These are phyloP conservation scores for Psix sp. DNA, from an alignment of 1,140 invertebrate species.

Conservation along the genomic window DNA sequence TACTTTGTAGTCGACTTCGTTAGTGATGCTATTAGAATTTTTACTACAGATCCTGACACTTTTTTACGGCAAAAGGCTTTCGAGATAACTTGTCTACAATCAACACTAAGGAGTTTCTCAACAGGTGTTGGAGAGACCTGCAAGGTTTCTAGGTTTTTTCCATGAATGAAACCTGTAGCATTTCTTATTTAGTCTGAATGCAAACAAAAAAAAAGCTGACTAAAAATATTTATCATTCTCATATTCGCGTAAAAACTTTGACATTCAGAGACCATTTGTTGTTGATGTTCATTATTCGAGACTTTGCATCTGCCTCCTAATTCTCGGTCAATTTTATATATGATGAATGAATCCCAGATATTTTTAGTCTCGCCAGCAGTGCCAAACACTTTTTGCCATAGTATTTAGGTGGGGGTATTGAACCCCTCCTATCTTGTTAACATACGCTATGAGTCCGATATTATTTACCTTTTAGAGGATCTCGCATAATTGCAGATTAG, in stretches of 20 bases:
- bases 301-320: constrained; percentile 25
- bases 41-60: neutral
- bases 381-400: constrained; percentile 41
- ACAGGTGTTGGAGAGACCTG: constrained; percentile 41
- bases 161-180: constrained; percentile 59
- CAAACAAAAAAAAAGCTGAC: constrained; percentile 44
- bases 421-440: constrained; percentile 57
- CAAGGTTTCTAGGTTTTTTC: constrained; percentile 40
- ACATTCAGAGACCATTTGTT: constrained; percentile 16
- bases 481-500: constrained; percentile 23
- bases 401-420: constrained; percentile 42
- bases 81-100: constrained; percentile 30
- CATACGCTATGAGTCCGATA: constrained; percentile 49
- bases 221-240: constrained; percentile 40
- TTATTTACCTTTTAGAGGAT: constrained; percentile 60
- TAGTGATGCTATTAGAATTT: constrained; percentile 3
- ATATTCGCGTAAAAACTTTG: constrained; percentile 19
- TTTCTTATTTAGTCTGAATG: constrained; percentile 47
- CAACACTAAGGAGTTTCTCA: constrained; percentile 54
- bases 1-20: constrained; percentile 2
- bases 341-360: constrained; percentile 25
- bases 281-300: constrained; percentile 4
- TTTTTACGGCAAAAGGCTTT: constrained; percentile 3
- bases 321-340: constrained; percentile 54
- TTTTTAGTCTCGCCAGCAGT: constrained; percentile 52